A percentile compares a stretch with the other conserved stretches of the same genome.
These are phyloP conservation scores for Stichodactyla mertensii DNA, from an alignment of 64 coral and sea anemone genomes.

Conservation along the genomic window DNA sequence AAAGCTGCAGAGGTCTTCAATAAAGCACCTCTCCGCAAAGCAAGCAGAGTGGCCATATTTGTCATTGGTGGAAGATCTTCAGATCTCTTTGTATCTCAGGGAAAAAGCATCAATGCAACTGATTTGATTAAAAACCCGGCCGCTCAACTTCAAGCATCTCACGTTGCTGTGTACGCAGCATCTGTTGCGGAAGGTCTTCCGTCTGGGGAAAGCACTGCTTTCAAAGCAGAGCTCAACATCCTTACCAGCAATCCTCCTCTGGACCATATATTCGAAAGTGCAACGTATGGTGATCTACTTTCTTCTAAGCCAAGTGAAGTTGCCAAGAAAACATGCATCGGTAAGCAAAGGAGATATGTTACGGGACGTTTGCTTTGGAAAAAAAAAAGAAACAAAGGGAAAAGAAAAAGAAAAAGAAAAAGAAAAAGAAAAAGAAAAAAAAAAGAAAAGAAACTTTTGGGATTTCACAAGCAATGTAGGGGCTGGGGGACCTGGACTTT, in stretches of 20 bases:
- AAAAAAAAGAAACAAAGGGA: too few species aligned
- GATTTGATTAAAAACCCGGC: constrained; percentile 49
- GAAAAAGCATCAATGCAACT: constrained; percentile 48
- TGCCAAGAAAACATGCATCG: constrained; percentile 44
- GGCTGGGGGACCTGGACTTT: too few species aligned
- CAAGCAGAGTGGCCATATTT: constrained; percentile 59
- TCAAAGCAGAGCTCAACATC: constrained; percentile 15
- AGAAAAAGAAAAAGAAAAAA: too few species aligned
- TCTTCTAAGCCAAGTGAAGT: constrained; percentile 3
- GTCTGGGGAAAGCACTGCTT: neutral
- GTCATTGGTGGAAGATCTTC: constrained; percentile 54
- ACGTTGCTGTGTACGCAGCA: constrained; percentile 41
- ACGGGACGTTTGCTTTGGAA: too few species aligned
- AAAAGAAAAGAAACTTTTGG: too few species aligned
- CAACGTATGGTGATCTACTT: constrained; percentile 16
- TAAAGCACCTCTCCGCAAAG: constrained; percentile 24
- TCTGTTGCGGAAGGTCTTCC: constrained; percentile 36
- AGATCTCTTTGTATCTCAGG: constrained; percentile 44
- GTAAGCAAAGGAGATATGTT: constrained; percentile 3
- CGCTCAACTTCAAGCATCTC: neutral
- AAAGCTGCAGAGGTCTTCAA: constrained; percentile 64
- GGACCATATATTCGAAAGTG: constrained; percentile 40
- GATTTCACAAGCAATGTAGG: too few species aligned
- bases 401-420: too few species aligned
- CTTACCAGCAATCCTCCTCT: constrained; percentile 26